Percentiles rank a stretch among this genome's conserved stretches.
Conservation (phyloP, 2,113 vertebrate genomes). For the Poecile atricapillus region DNA sequence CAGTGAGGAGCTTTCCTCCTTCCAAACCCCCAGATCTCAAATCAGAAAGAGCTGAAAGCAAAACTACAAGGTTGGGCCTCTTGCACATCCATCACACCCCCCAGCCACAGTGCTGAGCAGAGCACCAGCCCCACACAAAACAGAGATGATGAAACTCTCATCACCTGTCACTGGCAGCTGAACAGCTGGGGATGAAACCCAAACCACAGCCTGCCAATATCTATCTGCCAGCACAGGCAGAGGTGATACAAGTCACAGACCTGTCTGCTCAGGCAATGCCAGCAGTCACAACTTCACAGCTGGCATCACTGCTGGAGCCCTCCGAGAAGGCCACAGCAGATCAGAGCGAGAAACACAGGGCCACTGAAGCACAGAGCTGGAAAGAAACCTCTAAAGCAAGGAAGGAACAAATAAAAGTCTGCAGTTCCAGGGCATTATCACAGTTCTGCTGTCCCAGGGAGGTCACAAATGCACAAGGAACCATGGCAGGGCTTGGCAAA, state of each 20-base stretch:
- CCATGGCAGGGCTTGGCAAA: not conserved
- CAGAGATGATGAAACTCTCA: fast-evolving
- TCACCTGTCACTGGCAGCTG: not conserved
- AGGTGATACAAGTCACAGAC: not conserved
- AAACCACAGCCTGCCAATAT: not conserved
- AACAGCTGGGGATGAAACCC: not conserved
- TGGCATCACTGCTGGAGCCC: not conserved
- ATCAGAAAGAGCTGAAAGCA: not conserved
- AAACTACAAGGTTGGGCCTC: not conserved
- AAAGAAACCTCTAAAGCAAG: not conserved
- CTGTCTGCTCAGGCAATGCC: not conserved
- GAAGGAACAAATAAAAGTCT: not conserved
- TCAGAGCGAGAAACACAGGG: not conserved
- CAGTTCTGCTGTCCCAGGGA: not conserved
- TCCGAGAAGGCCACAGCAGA: not conserved
- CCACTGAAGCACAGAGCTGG: not conserved
- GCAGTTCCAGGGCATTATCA: not conserved
- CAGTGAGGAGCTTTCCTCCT: not conserved
- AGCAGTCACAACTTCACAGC: not conserved
- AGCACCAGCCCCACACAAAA: fast-evolving
- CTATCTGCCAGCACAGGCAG: not conserved
- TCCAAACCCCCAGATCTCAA: not conserved
- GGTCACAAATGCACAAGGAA: not conserved
- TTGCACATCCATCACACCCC: fast-evolving
- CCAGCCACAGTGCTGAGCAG: not conserved